Base-by-base conservation (phyloP, 2,888 invertebrate species). In the Cosmorhoe ocellata region DNA sequence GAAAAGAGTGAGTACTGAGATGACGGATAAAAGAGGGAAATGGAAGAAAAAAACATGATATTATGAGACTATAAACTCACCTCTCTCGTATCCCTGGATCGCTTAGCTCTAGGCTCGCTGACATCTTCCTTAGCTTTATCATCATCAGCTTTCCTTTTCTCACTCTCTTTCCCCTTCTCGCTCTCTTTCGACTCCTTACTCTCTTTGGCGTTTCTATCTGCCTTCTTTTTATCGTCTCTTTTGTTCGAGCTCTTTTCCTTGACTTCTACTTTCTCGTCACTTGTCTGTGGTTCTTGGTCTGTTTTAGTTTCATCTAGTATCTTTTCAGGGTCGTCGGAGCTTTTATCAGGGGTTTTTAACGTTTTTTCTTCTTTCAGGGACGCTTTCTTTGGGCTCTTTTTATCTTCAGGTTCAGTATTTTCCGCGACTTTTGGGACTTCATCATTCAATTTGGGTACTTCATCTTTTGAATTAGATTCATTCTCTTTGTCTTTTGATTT, bases 101-200 rank as follows among this genome's bases (percentile, higher is more conserved):
- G 70, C 63, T 88, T 89, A 32, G 87, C 86, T 61, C 86, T 68
- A 0, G 87, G 86, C 55, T 89, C 90, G 0, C 66, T 71, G 0
- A 55, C 46, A 10, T 78, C 81, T n/a, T 64, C 63, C 28, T 71
- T 73, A 4, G 51, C 48, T 31, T 69, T 64, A 1, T 43, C 38
- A 5, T 64, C 61, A 28, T 54, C 49, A 2, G 37, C 56, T 39
- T 59, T 62, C 38, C 55, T 47, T 34, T 64, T 67, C 1, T 64
- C 66, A 34, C 58, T 62, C 28, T 71, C 68, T 40, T 63, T 57
- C 6, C 6, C 30, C 41, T 59, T 43, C 27, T 38, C 31, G 11
- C 12, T 11, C 8, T 39, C 38, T 9, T 10, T 24, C 10, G 38
- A n/a, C n/a, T n/a, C n/a, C n/a, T n/a, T n/a, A n/a, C n/a, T n/a